Conservation (phyloP, 2,888 invertebrate genomes). For the Capitulum mitella region DNA sequence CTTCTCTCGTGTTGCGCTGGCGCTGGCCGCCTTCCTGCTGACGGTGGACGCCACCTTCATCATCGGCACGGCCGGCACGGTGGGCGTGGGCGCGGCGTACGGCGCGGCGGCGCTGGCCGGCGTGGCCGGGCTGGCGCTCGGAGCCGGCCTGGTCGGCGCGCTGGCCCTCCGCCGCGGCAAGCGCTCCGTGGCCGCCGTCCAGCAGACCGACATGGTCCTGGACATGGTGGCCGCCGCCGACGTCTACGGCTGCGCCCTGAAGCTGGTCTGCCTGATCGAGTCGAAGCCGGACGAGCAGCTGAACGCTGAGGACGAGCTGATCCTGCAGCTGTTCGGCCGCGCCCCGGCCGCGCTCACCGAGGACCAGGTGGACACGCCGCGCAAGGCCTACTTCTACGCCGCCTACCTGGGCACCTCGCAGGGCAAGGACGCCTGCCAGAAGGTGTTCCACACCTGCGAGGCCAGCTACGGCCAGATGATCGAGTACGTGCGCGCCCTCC, state of each 20-base stretch:
- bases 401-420: slow-evolving; percentile 15
- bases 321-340: slow-evolving; percentile 20
- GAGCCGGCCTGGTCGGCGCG: slow-evolving; percentile 16
- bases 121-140: background rate
- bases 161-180: background rate
- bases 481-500: background rate
- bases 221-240: slow-evolving; percentile 25
- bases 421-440: slow-evolving; percentile 3
- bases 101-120: slow-evolving; percentile 2
- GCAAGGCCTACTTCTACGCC: slow-evolving; percentile 23
- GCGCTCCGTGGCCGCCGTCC: background rate
- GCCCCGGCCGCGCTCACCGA: background rate
- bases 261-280: slow-evolving; percentile 20
- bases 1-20: background rate
- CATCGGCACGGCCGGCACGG: background rate
- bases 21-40: background rate
- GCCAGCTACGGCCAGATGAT: slow-evolving; percentile 18
- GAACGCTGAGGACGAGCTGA: slow-evolving; percentile 18
- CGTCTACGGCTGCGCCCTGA: slow-evolving; percentile 23
- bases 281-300: slow-evolving; percentile 8
- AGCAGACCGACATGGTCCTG: slow-evolving; percentile 16
- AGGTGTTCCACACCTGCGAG: slow-evolving; percentile 19
- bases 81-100: background rate
- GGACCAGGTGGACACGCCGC: background rate
- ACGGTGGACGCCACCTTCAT: slow-evolving; percentile 17